Evolutionary conservation across 2,797 vertebrate genomes (phyloP).

Genomic region (Hyperoplus immaculatus): DNA sequence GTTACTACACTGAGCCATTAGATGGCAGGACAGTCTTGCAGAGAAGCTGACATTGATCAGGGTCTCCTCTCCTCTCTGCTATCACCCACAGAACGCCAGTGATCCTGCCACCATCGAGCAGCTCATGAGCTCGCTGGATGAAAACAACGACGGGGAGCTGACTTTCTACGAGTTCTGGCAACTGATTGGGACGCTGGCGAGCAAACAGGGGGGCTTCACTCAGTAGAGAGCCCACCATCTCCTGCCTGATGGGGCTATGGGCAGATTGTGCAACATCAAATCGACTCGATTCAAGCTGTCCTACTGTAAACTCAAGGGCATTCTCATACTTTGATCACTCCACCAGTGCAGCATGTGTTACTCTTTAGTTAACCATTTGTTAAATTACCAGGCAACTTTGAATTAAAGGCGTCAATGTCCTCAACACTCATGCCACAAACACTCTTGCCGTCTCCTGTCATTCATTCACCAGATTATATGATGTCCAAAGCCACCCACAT

Average conservation of each 20-base stretch:
- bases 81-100: constrained; percentile 77
- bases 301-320: constrained; percentile 16
- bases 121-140: constrained; percentile 85
- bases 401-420: constrained; percentile 79
- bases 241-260: constrained; percentile 12
- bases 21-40: constrained; percentile 72
- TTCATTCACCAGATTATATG: constrained; percentile 70
- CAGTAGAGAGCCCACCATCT: constrained; percentile 49
- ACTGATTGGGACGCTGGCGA: constrained; percentile 85
- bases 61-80: constrained; percentile 41
- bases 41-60: constrained; percentile 24
- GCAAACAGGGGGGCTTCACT: constrained; percentile 80
- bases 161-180: constrained; percentile 88
- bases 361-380: constrained; percentile 67
- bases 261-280: constrained; percentile 22
- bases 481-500: constrained; percentile 43
- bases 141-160: constrained; percentile 86
- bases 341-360: constrained; percentile 40
- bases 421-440: constrained; percentile 39
- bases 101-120: constrained; percentile 75
- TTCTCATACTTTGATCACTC: constrained; percentile 28
- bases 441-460: constrained; percentile 64
- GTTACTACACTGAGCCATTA: constrained; percentile 60
- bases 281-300: constrained; percentile 8
- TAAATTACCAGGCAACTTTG: constrained; percentile 50